phyloP scores from a whole-genome alignment of 2,113 vertebrate genomes.

The Lasiurus cinereus region DNA sequence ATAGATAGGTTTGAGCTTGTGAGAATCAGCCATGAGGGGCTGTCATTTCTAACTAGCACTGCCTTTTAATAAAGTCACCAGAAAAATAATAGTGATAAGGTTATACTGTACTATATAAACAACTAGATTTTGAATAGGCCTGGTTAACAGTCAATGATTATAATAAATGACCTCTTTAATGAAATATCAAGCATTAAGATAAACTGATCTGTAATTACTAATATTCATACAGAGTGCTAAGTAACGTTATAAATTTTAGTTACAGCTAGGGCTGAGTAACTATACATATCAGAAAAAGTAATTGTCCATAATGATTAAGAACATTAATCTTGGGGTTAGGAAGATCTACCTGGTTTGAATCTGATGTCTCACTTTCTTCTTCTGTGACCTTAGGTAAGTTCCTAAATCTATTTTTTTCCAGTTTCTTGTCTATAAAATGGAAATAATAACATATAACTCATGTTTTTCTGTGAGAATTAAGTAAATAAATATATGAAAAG shows the following conservation, averaged over 20 bases:
- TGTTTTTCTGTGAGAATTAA: not conserved
- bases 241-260: not conserved
- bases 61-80: not conserved
- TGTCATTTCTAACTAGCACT: not conserved
- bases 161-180: not conserved
- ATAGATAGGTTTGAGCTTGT: not conserved
- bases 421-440: not conserved
- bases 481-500: conserved; percentile 3
- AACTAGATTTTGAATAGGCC: not conserved
- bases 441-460: not conserved
- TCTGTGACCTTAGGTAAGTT: not conserved
- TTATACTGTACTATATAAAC: not conserved
- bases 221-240: not conserved
- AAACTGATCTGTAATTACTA: not conserved
- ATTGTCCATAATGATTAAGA: not conserved
- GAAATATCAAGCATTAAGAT: conserved; percentile 15
- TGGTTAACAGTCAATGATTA: not conserved
- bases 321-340: not conserved
- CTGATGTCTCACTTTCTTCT: not conserved
- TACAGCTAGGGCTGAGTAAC: not conserved
- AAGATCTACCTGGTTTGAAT: not conserved
- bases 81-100: not conserved
- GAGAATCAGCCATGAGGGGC: not conserved
- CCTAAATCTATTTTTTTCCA: not conserved
- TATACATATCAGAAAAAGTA: not conserved